A percentile compares a stretch with the other conserved stretches of the same genome.
phyloP scores from a whole-genome alignment of 2,888 invertebrate species.

The Cloeon dipterum region DNA sequence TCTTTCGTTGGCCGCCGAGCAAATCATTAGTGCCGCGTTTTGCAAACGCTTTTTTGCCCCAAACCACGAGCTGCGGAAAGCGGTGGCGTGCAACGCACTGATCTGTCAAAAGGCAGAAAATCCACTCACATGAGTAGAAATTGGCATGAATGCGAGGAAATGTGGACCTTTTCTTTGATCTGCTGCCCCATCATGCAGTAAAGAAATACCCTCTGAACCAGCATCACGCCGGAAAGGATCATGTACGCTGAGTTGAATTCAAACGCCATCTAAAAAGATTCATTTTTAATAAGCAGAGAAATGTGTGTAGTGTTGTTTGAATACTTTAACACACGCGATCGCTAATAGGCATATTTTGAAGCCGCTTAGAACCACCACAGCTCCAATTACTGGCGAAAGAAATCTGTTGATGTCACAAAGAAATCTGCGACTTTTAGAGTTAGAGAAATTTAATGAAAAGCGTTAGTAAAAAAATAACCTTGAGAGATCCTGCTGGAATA shows the following conservation, averaged over 20 bases:
- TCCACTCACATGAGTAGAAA: too few relatives aligned
- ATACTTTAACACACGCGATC: not conserved
- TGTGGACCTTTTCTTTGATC: not conserved
- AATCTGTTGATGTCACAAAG: not conserved
- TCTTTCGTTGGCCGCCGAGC: not conserved
- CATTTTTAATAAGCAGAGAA: too few relatives aligned
- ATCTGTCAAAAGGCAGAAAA: too few relatives aligned
- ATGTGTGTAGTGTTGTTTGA: too few relatives aligned
- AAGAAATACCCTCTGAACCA: not conserved
- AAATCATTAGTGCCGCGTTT: not conserved
- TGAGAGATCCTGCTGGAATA: too few relatives aligned
- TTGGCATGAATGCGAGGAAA: too few relatives aligned
- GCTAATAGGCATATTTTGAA: not conserved
- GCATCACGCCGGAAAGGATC: not conserved
- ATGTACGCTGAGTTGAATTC: not conserved
- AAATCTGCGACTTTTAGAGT: too few relatives aligned
- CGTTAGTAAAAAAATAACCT: too few relatives aligned
- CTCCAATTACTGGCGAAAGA: not conserved
- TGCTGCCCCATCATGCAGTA: not conserved
- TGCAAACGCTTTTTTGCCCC: not conserved
- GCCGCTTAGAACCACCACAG: not conserved
- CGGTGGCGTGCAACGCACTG: not conserved
- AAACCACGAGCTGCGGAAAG: not conserved
- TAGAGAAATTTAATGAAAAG: too few relatives aligned
- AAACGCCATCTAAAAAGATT: not conserved